Base-by-base conservation (phyloP, 2,113 vertebrate species). In the Sorex fumeus region DNA sequence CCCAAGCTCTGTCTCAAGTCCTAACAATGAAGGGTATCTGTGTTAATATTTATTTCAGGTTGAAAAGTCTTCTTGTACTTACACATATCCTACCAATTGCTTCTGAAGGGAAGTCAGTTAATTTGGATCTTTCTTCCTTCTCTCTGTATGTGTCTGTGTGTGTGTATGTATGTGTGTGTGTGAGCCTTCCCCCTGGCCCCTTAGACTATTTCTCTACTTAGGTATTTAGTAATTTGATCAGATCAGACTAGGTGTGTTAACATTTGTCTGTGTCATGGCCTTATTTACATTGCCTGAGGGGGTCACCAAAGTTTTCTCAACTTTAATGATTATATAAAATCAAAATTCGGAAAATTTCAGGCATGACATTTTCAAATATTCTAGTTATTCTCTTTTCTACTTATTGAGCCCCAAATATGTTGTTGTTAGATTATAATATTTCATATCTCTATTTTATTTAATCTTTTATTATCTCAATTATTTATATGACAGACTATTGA, bases 101-200 rank as follows among this genome's bases (percentile, higher is more conserved):
- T 75, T 66, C n/a, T 60, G 10, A 83, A 66, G 62, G 18, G 25
- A 74, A 84, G 25, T 80, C 21, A 34, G 19, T 15, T 62, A 60
- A 75, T 72, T 79, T 60, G 19, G 43, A 74, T 36, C 21, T 30
- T 70, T 70, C 8, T 43, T 88, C 28, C 47, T 16, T 53, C 40
- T 40, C n/a, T n/a, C n/a, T n/a, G n/a, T 70, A 15, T 53, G 40
- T 40, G 40, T 40, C 4, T 40, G 40, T 40, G 40, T 40, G 40
- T 36, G 15, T 53, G 50, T 53, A 53, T 16, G 10, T 53, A 15
- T 53, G 40, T 40, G 40, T 40, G 40, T 40, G 40, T 40, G 40
- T 40, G 40, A 4, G 40, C 7, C 40, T 40, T 0, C 45, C 6
- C n/a, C 57, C 40, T 3, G 7, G 7, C n/a, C 0, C 1, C 6